These are phyloP conservation scores for Ispidina lecontei DNA, from an alignment of 2,797 vertebrate species.

Conservation along the genomic window DNA sequence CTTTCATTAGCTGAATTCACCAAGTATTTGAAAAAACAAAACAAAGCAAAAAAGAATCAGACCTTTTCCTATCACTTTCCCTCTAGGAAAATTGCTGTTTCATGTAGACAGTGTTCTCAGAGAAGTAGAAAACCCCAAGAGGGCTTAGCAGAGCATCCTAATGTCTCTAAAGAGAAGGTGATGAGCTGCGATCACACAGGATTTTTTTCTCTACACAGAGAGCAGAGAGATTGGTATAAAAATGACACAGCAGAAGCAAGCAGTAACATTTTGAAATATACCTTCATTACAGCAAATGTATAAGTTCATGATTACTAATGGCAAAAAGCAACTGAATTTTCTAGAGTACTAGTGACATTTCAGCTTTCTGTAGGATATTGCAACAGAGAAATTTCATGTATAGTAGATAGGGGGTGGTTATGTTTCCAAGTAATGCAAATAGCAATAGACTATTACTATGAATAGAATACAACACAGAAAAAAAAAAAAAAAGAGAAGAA, in stretches of 20 bases:
- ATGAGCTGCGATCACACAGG: not conserved
- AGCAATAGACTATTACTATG: not conserved
- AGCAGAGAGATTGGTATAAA: not conserved
- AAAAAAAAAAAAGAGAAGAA: not conserved
- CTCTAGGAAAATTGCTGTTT: not conserved
- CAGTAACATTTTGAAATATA: not conserved
- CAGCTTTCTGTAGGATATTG: not conserved
- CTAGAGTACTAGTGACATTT: not conserved
- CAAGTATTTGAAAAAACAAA: not conserved
- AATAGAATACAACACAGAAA: not conserved
- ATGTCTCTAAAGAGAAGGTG: not conserved
- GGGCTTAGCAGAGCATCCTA: not conserved
- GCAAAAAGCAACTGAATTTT: not conserved
- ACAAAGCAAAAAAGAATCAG: not conserved
- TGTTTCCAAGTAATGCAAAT: not conserved
- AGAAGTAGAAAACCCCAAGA: not conserved
- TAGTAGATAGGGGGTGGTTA: not conserved
- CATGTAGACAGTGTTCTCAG: not conserved
- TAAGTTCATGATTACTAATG: not conserved
- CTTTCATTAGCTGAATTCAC: not conserved
- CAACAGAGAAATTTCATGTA: not conserved
- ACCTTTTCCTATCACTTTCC: not conserved
- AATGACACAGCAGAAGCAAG: not conserved
- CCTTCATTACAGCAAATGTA: not conserved
- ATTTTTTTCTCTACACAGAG: not conserved